phyloP scores from a whole-genome alignment of 2,113 vertebrate genomes.

The Uropsilus gracilis region DNA sequence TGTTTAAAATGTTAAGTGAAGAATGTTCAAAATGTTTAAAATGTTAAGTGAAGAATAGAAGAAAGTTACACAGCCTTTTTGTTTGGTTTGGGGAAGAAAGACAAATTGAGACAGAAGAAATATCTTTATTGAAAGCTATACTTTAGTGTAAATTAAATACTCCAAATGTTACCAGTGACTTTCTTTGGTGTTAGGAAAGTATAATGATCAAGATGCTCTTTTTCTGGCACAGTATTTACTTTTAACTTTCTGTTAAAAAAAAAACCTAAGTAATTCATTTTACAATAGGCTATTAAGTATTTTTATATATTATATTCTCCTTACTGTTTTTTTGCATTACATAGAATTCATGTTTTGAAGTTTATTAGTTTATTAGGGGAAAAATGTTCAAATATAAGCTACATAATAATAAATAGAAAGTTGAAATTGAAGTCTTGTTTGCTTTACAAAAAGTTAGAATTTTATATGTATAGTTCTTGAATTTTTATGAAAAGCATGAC shows the following conservation, averaged over 20 bases:
- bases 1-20: not conserved
- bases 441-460: not conserved
- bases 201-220: not conserved
- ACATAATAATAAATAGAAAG: constrained; percentile 5
- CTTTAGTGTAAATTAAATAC: not conserved
- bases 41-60: no score
- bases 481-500: not conserved
- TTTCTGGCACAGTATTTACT: not conserved
- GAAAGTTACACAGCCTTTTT: no score
- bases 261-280: not conserved
- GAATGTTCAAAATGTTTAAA: no score
- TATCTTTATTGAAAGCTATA: not conserved
- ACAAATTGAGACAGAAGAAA: not conserved
- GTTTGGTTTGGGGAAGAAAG: not conserved
- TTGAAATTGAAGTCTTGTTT: not conserved
- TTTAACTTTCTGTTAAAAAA: not conserved
- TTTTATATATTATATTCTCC: not conserved
- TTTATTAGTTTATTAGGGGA: not conserved
- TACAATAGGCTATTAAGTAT: not conserved
- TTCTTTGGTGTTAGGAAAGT: not conserved
- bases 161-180: not conserved
- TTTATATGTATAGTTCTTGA: not conserved
- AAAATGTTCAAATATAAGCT: not conserved
- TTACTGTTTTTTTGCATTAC: not conserved
- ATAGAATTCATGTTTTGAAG: not conserved